Evolutionary conservation across 2,113 vertebrate genomes (phyloP).

Genomic region (Cavia porcellus): DNA sequence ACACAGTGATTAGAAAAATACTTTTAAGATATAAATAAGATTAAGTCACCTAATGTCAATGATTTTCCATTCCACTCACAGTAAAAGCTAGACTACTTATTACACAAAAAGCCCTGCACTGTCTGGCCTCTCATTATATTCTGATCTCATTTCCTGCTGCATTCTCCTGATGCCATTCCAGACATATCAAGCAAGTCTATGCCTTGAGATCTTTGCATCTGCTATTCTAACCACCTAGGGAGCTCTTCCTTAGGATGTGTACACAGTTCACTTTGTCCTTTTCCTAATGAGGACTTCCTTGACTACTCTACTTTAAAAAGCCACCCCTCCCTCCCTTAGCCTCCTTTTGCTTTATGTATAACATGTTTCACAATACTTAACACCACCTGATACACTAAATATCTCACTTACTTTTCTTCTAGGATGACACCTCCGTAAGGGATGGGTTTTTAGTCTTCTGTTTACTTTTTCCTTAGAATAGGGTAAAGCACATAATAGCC

Average conservation of each 20-base stretch:
- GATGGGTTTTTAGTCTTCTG: background rate
- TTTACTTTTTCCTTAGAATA: background rate
- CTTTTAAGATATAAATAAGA: background rate
- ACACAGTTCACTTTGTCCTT: background rate
- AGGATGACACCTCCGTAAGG: background rate
- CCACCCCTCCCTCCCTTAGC: background rate
- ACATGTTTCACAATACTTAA: background rate
- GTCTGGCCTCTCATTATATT: no score
- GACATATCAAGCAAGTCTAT: background rate
- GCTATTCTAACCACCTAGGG: background rate
- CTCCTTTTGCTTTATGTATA: background rate
- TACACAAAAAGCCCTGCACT: no score
- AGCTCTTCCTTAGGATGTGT: background rate
- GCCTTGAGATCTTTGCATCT: background rate
- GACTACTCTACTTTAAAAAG: background rate
- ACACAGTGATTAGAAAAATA: background rate
- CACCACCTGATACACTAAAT: background rate
- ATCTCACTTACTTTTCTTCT: constrained; percentile 12
- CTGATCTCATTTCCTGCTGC: background rate
- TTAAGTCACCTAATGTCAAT: no score
- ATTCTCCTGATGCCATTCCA: background rate
- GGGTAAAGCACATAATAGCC: background rate
- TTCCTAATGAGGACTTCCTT: background rate
- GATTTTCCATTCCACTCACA: no score
- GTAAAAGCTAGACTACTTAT: no score